Base-by-base conservation (phyloP, 2,888 invertebrate genomes). In the Callosobruchus maculatus region DNA sequence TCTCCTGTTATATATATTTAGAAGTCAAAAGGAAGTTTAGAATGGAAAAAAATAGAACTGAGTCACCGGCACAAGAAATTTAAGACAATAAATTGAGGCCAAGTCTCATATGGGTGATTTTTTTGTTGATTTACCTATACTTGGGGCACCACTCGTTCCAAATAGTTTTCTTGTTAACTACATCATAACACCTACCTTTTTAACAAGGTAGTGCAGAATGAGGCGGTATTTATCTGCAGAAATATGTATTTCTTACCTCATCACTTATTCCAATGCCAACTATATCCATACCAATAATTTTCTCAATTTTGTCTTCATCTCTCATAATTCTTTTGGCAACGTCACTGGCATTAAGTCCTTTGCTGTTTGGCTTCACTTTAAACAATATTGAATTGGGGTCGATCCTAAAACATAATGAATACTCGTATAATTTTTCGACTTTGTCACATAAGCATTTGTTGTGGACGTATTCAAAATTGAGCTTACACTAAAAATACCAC, bases 241-340 rank as follows among this genome's bases (percentile, higher is more conserved):
- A 49, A 49, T n/a, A n/a, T n/a, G 7, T 49, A 7, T 49, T 49
- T 49, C 49, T 49, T 49, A 94, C 95, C 89, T 92, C 92, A 82
- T 95, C 93, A 26, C 96, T 96, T 74, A 96, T 92, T 66, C 95
- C 95, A 22, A 93, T 93, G 31, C 91, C 89, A 22, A 91, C 85
- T 70, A 95, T 91, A 80, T 92, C 91, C 7, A 93, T 90, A 31
- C 94, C 94, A 22, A 93, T 90, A 73, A 90, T 88, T 9, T 90
- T 88, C 72, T 91, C 90, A 30, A 96, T 87, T 80, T 92, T 89
- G 71, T 91, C 91, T 82, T 93, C 93, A 75, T 94, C 91, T 20
- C 89, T 82, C 77, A 87, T 91, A 78, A 94, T 91, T 82, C 87
- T 89, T 73, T 86, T 88, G 0, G 92, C 93, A 13, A 95, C 90